Base-by-base conservation (phyloP, 2,797 vertebrate species). In the Acipenser oxyrinchus region DNA sequence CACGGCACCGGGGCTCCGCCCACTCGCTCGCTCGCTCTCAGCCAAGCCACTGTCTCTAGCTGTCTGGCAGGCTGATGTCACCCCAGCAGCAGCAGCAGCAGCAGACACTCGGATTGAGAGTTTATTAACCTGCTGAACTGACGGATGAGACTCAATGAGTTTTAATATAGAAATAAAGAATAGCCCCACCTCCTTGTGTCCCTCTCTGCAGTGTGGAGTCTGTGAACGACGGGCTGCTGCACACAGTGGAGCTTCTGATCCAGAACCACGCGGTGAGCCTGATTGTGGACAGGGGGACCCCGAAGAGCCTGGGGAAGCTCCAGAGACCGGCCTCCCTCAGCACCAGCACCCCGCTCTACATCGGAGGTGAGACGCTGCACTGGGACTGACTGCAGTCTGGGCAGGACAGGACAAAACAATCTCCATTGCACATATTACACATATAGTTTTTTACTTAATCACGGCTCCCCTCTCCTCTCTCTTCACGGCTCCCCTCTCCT, bases 191-290 rank as follows among this genome's bases (percentile, higher is more conserved):
- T 18, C 4, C 23, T 37, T 37, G 23, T 37, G 23, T 37, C 23
- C 23, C 23, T 37, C 23, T 37, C 23, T 71, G 50, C 77, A 99
- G 96, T 10, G 94, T 98, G 83, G 95, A 98, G 86, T 93, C 96
- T 0, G 93, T 98, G 75, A 98, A 95, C 0, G 96, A 99, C 1
- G 96, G 96, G 18, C 92, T 95, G 68, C 96, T 98, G 77, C 96
- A 99, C 64, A 93, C 90, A 0, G 94, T 99, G 58, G 95, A 98
- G 81, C 85, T 99, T 7, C 77, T 98, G 80, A 93, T 95, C 86
- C 88, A 98, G 81, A 97, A 98, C 80, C 96, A 93, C 73, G 95
- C 93, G 0, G 81, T 99, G 71, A 97, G 95, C 78, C 87, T 99
- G 75, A 94, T 97, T 76, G 95, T 99, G 77, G 96, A 99, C 78